phyloP scores from a whole-genome alignment of 2,888 invertebrate species.

The Cabera pusaria region DNA sequence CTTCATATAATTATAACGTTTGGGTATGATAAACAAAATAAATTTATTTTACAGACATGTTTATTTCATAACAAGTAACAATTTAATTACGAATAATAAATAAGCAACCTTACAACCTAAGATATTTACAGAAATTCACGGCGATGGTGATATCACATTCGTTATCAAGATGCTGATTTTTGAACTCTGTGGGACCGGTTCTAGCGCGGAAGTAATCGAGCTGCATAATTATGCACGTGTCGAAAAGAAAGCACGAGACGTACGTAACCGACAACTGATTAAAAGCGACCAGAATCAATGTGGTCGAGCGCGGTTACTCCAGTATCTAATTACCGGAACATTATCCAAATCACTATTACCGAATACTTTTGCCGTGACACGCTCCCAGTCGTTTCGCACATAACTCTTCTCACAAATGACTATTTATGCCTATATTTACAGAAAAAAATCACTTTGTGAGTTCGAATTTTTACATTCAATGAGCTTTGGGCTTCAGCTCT shows the following conservation, averaged over 20 bases:
- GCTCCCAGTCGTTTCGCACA: conserved; percentile 8
- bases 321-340: conserved; percentile 58
- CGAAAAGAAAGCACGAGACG: conserved; percentile 59
- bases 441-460: conserved; percentile 30
- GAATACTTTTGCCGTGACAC: conserved; percentile 42
- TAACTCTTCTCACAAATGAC: conserved; percentile 37
- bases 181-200: too few relatives aligned
- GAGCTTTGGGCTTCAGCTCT: conserved; percentile 65
- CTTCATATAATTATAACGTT: too few relatives aligned
- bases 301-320: conserved; percentile 31
- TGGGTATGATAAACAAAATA: conserved; percentile 30
- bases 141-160: conserved; percentile 34
- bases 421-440: conserved; percentile 55
- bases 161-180: conserved; percentile 31
- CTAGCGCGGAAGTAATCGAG: conserved; percentile 37
- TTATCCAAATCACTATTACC: conserved; percentile 35
- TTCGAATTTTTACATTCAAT: conserved; percentile 40
- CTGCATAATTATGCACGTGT: conserved; percentile 50
- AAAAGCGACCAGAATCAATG: conserved; percentile 40
- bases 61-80: conserved; percentile 62
- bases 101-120: conserved; percentile 60
- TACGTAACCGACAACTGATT: conserved; percentile 23
- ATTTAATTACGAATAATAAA: conserved; percentile 64
- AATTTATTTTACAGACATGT: conserved; percentile 32
- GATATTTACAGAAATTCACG: conserved; percentile 77